These are phyloP conservation scores for Prionace glauca DNA, from an alignment of 2,797 vertebrate species.

Conservation along the genomic window DNA sequence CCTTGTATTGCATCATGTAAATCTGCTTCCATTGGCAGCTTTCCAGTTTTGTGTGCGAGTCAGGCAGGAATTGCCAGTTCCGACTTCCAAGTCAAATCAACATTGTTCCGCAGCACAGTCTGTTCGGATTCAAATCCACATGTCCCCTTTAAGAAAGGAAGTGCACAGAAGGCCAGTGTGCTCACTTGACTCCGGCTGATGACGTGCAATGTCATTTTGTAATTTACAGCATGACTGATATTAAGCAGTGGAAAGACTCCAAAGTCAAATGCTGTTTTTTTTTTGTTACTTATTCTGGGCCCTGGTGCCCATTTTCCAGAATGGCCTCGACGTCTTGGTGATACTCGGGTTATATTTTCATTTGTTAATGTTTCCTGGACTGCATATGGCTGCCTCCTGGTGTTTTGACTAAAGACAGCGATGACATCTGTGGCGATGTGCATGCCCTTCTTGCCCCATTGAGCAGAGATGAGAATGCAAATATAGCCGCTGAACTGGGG, in stretches of 20 bases:
- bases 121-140: not conserved
- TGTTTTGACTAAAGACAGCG: not conserved
- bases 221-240: constrained; percentile 29
- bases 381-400: constrained; percentile 15
- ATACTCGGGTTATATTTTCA: not conserved
- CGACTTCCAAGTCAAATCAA: constrained; percentile 21
- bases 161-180: not conserved
- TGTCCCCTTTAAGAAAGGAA: not conserved
- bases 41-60: not conserved
- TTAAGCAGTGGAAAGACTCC: not conserved
- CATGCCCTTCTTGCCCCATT: not conserved
- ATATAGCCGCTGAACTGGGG: not conserved
- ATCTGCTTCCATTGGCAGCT: not conserved
- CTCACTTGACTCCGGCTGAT: constrained; percentile 13
- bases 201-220: not conserved
- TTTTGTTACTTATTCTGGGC: not conserved
- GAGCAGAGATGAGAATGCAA: not conserved
- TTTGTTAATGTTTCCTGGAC: not conserved
- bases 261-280: not conserved
- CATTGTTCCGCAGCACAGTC: not conserved
- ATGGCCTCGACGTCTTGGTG: not conserved
- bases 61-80: not conserved
- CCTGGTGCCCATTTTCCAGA: not conserved
- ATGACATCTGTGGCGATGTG: not conserved
- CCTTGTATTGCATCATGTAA: constrained; percentile 24